These are phyloP conservation scores for Esperia sulphurella DNA, from an alignment of 2,888 invertebrate genomes.

Conservation along the genomic window DNA sequence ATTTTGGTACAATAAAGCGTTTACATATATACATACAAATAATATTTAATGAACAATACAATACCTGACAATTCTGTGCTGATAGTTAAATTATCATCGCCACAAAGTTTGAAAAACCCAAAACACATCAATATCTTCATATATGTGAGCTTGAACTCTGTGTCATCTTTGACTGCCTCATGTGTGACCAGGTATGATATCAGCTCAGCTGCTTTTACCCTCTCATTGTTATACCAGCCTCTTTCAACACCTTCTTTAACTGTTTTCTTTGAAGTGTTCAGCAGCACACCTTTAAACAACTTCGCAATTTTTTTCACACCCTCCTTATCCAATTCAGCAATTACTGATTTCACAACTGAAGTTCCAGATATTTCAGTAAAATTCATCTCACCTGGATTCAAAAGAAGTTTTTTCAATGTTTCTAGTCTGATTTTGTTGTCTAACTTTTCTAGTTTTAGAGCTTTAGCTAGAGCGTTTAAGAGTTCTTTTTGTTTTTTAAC, in stretches of 20 bases:
- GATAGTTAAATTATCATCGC: conserved; percentile 67
- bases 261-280: conserved; percentile 74
- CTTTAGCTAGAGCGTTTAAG: conserved; percentile 69
- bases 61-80: conserved; percentile 81
- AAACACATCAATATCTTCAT: conserved; percentile 82
- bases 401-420: conserved; percentile 81
- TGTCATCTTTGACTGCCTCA: conserved; percentile 72
- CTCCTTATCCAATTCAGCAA: conserved; percentile 77
- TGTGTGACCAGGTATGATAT: conserved; percentile 74
- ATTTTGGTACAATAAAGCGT: too few species aligned
- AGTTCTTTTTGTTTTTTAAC: conserved; percentile 78
- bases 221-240: conserved; percentile 84
- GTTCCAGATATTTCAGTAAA: conserved; percentile 86
- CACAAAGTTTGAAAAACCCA: conserved; percentile 81
- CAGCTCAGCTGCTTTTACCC: conserved; percentile 81
- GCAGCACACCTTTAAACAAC: conserved; percentile 80
- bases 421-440: conserved; percentile 75
- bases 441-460: conserved; percentile 68
- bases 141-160: conserved; percentile 83
- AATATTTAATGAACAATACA: background rate
- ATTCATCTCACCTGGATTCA: conserved; percentile 85
- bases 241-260: conserved; percentile 71
- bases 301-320: conserved; percentile 82
- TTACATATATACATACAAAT: too few species aligned
- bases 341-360: conserved; percentile 81